Evolutionary conservation across 2,113 vertebrate genomes (phyloP), one percentile per base, ranked within the genome.

Genomic region (Hystrix brachyura): DNA sequence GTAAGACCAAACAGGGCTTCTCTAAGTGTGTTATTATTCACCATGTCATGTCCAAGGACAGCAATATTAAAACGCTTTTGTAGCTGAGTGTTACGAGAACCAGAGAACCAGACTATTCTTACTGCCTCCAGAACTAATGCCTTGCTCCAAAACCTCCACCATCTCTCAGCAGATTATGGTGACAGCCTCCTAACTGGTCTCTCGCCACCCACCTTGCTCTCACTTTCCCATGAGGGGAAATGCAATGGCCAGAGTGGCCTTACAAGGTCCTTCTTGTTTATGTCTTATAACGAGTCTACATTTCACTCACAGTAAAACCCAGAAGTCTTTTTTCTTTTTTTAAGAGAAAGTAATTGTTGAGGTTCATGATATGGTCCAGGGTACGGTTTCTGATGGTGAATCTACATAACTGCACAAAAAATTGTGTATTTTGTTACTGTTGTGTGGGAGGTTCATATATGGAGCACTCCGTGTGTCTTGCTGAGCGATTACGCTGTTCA

Each of bases 401-500:
- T 64, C 64, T 80, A 43, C 15, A 25, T 5, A 0, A 3, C 9
- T 46, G 4, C 25, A 60, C 64, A 80, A 79, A 29, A 59, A 15
- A 57, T 14, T 13, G 4, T 38, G 4, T 32, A 2, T 55, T 48
- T 12, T 78, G 43, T 78, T 78, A 1, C 3, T 55, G 12, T 15
- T 43, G 12, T 5, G 23, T 32, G 9, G 9, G 21, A 17, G 25
- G 3, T n/a, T 69, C 51, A 46, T 18, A n/a, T 21, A 46, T 0
- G 51, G 14, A 87, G 14, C 7, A 29, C 1, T 14, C 14, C 11
- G 14, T 74, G 1, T 23, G 17, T 51, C 48, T 64, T 38, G 18
- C n/a, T 78, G 60, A n/a, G 29, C 86, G 53, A 57, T 25, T n/a
- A 7, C 74, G 55, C 27, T 51, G 3, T 46, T 87, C 59, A 48